phyloP scores from a whole-genome alignment of 2,113 vertebrate species.

The Cynopterus brachyotis region DNA sequence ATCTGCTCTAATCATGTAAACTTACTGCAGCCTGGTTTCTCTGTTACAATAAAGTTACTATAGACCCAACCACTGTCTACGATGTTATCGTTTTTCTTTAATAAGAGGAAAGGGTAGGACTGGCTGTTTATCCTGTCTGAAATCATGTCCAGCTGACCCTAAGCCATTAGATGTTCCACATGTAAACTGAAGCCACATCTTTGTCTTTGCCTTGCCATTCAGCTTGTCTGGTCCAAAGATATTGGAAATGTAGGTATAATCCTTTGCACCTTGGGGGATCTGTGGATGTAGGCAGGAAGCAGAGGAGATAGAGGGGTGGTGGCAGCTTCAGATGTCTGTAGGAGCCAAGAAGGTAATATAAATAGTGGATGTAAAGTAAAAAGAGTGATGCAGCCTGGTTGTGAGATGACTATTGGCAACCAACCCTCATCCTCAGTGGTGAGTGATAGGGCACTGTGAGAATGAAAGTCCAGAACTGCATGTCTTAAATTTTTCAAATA shows the following conservation, averaged over 20 bases:
- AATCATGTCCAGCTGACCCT: neutral
- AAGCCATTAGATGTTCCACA: neutral
- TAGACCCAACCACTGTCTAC: conserved; percentile 6
- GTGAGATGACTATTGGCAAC: neutral
- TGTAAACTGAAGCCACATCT: neutral
- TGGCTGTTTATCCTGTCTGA: neutral
- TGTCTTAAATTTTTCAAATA: neutral
- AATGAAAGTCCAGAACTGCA: neutral
- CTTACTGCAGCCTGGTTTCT: conserved; percentile 54
- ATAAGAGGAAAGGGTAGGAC: neutral
- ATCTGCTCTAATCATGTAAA: conserved; percentile 19
- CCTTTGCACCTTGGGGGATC: neutral
- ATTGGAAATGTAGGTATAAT: neutral
- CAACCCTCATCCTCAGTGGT: neutral
- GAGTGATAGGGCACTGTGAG: neutral
- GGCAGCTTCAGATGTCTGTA: neutral
- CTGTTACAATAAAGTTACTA: conserved; percentile 72
- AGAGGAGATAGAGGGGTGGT: neutral
- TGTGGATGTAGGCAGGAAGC: neutral
- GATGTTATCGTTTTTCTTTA: neutral
- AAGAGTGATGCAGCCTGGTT: neutral
- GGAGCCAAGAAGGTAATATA: neutral
- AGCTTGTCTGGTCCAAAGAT: neutral
- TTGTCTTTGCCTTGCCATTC: neutral
- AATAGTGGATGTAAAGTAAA: neutral